phyloP scores from a whole-genome alignment of 2,888 invertebrate genomes.

The Neoascia interrupta region DNA sequence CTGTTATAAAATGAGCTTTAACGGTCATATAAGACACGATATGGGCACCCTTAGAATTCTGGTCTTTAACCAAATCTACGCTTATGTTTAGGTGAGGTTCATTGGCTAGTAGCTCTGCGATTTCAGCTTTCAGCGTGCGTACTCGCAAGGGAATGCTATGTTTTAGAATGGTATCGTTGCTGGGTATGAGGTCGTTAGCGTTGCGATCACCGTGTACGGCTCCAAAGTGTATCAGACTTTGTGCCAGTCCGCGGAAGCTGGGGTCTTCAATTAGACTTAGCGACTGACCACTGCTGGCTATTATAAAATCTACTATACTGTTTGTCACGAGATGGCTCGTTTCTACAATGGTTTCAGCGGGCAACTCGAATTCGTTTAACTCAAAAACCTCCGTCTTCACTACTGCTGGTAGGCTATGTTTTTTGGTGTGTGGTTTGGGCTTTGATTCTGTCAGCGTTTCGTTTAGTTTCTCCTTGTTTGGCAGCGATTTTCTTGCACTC shows the following conservation, averaged over 20 bases:
- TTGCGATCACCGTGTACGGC: slow-evolving; percentile 40
- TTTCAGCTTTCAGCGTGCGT: slow-evolving; percentile 29
- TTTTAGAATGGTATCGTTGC: slow-evolving; percentile 37
- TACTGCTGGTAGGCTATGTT: slow-evolving; percentile 6
- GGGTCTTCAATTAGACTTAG: slow-evolving; percentile 35
- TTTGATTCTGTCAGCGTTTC: slow-evolving; percentile 28
- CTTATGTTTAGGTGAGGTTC: slow-evolving; percentile 43
- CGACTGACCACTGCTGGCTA: slow-evolving; percentile 26
- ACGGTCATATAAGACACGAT: slow-evolving; percentile 38
- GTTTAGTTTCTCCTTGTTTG: slow-evolving; percentile 27
- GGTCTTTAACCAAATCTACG: slow-evolving; percentile 32
- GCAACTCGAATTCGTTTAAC: neutral
- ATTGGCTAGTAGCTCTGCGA: slow-evolving; percentile 25
- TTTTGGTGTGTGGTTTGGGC: slow-evolving; percentile 19
- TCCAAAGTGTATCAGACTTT: slow-evolving; percentile 34
- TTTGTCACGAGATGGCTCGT: slow-evolving; percentile 22
- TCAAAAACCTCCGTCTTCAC: slow-evolving; percentile 21
- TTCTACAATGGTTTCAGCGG: slow-evolving; percentile 9
- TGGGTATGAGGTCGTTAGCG: slow-evolving; percentile 31
- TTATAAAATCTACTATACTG: slow-evolving; percentile 36
- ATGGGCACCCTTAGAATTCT: slow-evolving; percentile 3
- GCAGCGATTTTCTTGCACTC: slow-evolving; percentile 7
- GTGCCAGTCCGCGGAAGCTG: slow-evolving; percentile 32
- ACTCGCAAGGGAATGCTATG: slow-evolving; percentile 41
- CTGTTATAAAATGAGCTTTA: slow-evolving; percentile 36